Base-by-base conservation (phyloP, 2,113 vertebrate genomes). In the Noturus placidus region DNA sequence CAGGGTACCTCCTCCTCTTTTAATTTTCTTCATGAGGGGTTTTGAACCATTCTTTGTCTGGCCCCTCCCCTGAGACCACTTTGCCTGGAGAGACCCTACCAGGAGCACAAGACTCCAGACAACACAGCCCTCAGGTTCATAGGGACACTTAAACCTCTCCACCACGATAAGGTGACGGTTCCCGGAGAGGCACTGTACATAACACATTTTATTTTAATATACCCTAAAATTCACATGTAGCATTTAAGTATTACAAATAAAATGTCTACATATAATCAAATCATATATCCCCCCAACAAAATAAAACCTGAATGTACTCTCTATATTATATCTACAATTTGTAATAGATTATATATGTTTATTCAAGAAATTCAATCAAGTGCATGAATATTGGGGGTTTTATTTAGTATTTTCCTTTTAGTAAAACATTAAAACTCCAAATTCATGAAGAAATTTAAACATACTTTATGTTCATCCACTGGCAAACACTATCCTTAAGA, bases 401-500 rank as follows among this genome's bases (percentile, higher is more conserved):
- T 10, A 9, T 54, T 8, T n/a, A 33, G 46, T 50, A 20, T 78
- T n/a, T 46, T 76, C 1, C 3, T 54, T 52, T 52, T 27, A 52
- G 46, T 54, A 30, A 79, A 79, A 54, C 27, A 79, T 79, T 22
- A 59, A 35, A 59, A 59, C 19, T 4, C 4, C 33, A 59, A 81
- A 59, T 59, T 59, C 27, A 54, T 54, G 27, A 54, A 54, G 15
- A 20, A 9, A 56, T 72, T 50, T 52, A 63, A n/a, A 82, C 38
- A 59, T 35, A 63, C 63, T 69, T 70, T 46, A 77, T 4, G 42
- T 59, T 52, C 52, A 84, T 70, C 70, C 70, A 79, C 63, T 9
- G 50, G 77, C 69, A 38, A 82, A 38, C 63, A 83, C 85, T 72
- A 63, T 89, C 52, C 30, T 82, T 86, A 86, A 70, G 54, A 86